Conservation (phyloP, 2,888 invertebrate genomes). For the Pantelozetes paolii region DNA sequence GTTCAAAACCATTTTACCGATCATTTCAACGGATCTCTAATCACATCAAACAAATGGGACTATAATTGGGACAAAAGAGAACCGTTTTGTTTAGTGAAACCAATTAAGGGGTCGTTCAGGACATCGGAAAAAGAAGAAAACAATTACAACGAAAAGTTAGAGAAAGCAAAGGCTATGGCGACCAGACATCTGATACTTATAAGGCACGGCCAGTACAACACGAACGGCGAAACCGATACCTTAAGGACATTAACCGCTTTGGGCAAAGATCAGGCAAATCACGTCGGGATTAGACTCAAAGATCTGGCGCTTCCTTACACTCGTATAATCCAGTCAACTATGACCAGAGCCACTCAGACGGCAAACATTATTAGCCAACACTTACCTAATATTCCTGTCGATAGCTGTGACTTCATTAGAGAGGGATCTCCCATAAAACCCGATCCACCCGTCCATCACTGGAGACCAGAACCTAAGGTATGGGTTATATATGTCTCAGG, state of each 20-base stretch:
- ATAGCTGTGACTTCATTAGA: conserved; percentile 69
- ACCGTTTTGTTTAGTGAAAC: conserved; percentile 66
- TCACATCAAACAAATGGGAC: conserved; percentile 64
- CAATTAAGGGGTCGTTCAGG: conserved; percentile 52
- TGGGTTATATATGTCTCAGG: conserved; percentile 48
- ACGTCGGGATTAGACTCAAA: conserved; percentile 73
- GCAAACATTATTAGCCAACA: conserved; percentile 71
- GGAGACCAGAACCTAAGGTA: conserved; percentile 77
- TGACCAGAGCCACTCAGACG: conserved; percentile 90
- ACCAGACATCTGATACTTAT: conserved; percentile 81
- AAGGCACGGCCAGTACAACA: conserved; percentile 90
- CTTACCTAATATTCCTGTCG: conserved; percentile 60
- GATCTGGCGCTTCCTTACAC: conserved; percentile 74
- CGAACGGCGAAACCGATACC: conserved; percentile 65
- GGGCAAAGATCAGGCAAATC: conserved; percentile 76
- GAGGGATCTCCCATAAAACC: conserved; percentile 94
- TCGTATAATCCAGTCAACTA: conserved; percentile 76
- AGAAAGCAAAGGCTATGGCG: conserved; percentile 61
- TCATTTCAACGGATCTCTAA: neutral
- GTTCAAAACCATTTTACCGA: conserved; percentile 1
- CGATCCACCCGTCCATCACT: conserved; percentile 81
- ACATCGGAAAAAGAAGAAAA: conserved; percentile 61
- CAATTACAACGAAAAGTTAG: conserved; percentile 61
- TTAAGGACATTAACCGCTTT: conserved; percentile 73
- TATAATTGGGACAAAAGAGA: conserved; percentile 73